Evolutionary conservation across 2,888 invertebrate genomes (phyloP).

Genomic region (Mythimna loreyi): DNA sequence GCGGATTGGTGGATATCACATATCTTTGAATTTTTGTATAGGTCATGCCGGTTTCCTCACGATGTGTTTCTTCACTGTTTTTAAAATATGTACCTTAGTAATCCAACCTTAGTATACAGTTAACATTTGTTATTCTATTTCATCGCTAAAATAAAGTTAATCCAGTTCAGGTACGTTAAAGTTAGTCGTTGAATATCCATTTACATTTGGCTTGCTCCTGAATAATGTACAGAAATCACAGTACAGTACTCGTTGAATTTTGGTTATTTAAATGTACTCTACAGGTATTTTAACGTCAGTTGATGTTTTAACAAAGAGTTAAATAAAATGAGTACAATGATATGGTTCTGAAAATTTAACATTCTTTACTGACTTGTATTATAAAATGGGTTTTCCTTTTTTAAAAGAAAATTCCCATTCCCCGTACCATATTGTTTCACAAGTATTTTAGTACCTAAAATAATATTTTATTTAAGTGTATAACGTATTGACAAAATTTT

Average conservation of each 20-base stretch:
- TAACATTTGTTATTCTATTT: neutral
- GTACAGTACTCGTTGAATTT: neutral
- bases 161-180: conserved; percentile 8
- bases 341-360: neutral
- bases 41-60: no score
- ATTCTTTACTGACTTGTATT: neutral
- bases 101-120: no score
- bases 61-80: no score
- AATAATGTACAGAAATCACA: conserved; percentile 46
- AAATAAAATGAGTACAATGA: neutral
- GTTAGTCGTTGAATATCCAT: neutral
- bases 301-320: neutral
- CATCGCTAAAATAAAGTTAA: neutral
- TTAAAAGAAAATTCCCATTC: no score
- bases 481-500: no score
- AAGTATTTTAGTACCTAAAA: no score
- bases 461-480: no score
- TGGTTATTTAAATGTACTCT: neutral
- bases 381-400: no score
- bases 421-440: no score
- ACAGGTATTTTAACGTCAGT: neutral
- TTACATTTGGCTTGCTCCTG: conserved; percentile 26
- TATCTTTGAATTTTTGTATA: no score
- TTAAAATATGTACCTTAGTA: no score
- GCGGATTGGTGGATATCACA: no score